Base-by-base conservation (phyloP, 2,113 vertebrate genomes). In the Emydocephalus ijimae region DNA sequence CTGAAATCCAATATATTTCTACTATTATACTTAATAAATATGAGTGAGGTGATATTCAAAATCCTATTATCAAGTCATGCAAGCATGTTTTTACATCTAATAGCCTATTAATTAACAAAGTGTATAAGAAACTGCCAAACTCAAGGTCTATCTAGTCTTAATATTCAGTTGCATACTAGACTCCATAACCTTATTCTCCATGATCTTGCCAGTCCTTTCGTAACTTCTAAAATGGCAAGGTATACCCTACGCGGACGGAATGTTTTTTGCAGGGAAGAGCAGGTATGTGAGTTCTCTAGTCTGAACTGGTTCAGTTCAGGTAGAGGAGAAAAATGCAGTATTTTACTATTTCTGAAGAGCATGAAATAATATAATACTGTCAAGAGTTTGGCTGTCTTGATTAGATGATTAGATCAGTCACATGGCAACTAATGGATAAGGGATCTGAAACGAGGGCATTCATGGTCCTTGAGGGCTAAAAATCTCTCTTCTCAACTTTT, bases 61-160 rank as follows among this genome's bases (percentile, higher is more conserved):
- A 85, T 50, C 64, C 43, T n/a, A 91, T 50, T 91, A 57, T 89
- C 86, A 91, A 91, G 50, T 26, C 55, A 81, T 93, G 87, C 7
- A 87, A 59, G 4, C 89, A 81, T 43, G 56, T 69, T 91, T 43
- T 29, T 89, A 81, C 0, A 90, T 4, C 69, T 85, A 92, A 81
- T 90, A 85, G 85, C 15, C 59, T 48, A 1, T 87, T 92, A 48
- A 43, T 88, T 85, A 64, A 91, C 87, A 43, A 91, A 11, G 1
- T n/a, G 90, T 0, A 90, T 81, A 81, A 43, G 34, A 43, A 81
- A 43, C 74, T 43, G 20, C 74, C 18, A 81, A 81, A 43, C 18
- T 43, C 34, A 81, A 81, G 34, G 15, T 1, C 34, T 81, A 21
- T 43, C 7, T 81, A 43, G 74, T 43, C 18, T 39, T 43, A 81